Conservation (phyloP, 2,797 vertebrate genomes). For the Mormyrus proboscirostris region DNA sequence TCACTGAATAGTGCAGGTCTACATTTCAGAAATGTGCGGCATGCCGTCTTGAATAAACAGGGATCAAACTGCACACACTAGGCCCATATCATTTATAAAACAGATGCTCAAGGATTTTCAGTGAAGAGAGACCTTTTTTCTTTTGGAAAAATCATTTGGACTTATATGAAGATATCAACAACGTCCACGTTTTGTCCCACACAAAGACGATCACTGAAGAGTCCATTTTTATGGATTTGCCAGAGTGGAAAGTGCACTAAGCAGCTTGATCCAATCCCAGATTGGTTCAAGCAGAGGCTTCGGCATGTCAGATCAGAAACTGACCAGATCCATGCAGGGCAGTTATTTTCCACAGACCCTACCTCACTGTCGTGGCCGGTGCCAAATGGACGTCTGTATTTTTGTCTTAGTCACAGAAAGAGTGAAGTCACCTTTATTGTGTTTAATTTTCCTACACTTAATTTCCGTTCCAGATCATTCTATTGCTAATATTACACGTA, state of each 20-base stretch:
- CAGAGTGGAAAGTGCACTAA: neutral
- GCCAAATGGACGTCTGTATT: conserved; percentile 45
- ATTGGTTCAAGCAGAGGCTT: neutral
- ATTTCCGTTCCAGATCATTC: conserved; percentile 41
- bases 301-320: neutral
- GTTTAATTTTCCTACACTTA: conserved; percentile 49
- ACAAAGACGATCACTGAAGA: neutral
- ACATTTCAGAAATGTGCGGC: neutral
- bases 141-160: neutral
- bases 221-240: neutral
- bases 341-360: neutral
- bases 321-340: neutral
- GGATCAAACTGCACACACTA: neutral
- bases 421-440: conserved; percentile 47
- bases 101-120: neutral
- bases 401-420: conserved; percentile 52
- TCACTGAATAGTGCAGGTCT: neutral
- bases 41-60: neutral
- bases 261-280: neutral
- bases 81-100: neutral
- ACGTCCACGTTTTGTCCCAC: neutral
- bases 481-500: conserved; percentile 41
- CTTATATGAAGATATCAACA: neutral
- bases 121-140: neutral
- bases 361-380: neutral